Evolutionary conservation across 23 tunicate genomes (phyloP), one percentile per base, ranked within the genome.

Genomic region (Styela clava): DNA sequence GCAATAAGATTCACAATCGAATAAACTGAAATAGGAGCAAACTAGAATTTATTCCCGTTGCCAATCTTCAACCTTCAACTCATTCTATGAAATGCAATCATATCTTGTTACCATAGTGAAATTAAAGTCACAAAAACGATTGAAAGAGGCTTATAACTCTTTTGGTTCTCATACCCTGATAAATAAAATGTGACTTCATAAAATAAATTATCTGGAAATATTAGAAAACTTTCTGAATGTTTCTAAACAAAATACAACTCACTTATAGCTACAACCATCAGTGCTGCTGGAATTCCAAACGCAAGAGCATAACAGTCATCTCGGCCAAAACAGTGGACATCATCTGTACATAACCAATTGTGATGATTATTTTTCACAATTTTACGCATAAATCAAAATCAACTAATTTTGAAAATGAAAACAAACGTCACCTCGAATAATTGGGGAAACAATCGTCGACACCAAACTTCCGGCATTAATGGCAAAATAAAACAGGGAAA

Each of bases 391-490:
- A 68, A 68, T 16, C 16, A n/a, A 16, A 31, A 23, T 28, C 24
- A 18, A 68, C 16, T 19, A 18, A 18, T 22, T 68, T 19, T 22
- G 16, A 68, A 68, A n/a, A n/a, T n/a, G n/a, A n/a, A n/a, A n/a
- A n/a, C 21, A 61, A 61, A 19, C 21, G 19, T 61, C 79, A 88
- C 98, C 92, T 83, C 99, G 72, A 28, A 95, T 84, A 16, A 96
- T 68, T n/a, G 99, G 99, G 7, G 99, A 96, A 20, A 96, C 94
- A 61, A 91, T 78, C 22, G 99, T 96, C 21, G 99, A 96, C 33
- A 96, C 79, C 74, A 96, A 68, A 69, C 97, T 86, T 78, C 99
- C 99, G 29, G 99, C 99, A 78, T 96, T 96, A 68, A 96, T 96
- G 24, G 99, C 97, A 77, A 96, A 96, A 63, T 96, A 96, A 65